Conservation (phyloP, 2,797 vertebrate genomes). For the Craterocephalus amniculus region DNA sequence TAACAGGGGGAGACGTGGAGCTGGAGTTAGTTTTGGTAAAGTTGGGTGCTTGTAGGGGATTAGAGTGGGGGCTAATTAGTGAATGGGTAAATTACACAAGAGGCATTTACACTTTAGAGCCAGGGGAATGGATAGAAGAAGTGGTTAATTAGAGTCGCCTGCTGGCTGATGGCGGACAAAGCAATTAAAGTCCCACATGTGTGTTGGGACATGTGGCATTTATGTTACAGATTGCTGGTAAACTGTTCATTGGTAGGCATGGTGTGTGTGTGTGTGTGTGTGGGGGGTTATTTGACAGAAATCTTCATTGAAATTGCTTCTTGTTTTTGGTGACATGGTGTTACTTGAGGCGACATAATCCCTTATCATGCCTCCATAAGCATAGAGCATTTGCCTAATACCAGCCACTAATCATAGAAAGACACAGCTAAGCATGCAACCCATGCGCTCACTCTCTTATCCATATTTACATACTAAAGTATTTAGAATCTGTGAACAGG, state of each 20-base stretch:
- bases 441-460: constrained; percentile 33
- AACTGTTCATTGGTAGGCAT: background rate
- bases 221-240: constrained; percentile 20
- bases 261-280: no score
- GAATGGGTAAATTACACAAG: constrained; percentile 64
- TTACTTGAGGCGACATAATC: constrained; percentile 68
- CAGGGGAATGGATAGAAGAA: constrained; percentile 18
- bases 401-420: constrained; percentile 69
- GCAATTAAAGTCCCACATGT: constrained; percentile 10
- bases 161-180: constrained; percentile 26
- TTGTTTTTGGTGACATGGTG: constrained; percentile 60
- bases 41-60: constrained; percentile 43
- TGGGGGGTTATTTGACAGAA: constrained; percentile 41
- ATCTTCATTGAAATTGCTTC: constrained; percentile 43
- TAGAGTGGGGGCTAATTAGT: constrained; percentile 67
- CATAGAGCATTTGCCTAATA: constrained; percentile 64
- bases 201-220: background rate
- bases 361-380: constrained; percentile 66
- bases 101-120: constrained; percentile 69
- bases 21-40: constrained; percentile 52
- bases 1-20: constrained; percentile 66
- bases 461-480: constrained; percentile 54
- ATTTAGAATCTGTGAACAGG: constrained; percentile 21
- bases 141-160: constrained; percentile 53
- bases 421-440: constrained; percentile 56